Evolutionary conservation across 2,888 invertebrate genomes (phyloP).

Genomic region (Mycalesis mineus): DNA sequence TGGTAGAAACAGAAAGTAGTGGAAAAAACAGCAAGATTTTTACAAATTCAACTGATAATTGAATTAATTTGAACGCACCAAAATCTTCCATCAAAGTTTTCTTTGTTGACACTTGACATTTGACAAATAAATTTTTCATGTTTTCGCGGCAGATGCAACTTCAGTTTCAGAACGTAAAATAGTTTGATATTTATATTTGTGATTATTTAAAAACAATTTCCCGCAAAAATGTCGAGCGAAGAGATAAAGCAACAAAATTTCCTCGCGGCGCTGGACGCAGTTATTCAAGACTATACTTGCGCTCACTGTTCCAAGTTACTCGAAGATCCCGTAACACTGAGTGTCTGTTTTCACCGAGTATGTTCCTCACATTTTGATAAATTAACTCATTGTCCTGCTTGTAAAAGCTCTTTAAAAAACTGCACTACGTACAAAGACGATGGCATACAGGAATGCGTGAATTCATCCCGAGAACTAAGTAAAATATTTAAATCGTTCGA

Average conservation of each 20-base stretch:
- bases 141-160: background rate
- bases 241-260: slow-evolving; percentile 43
- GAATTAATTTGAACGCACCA: too few relatives aligned
- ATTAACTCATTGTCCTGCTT: slow-evolving; percentile 53
- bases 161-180: too few relatives aligned
- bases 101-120: too few relatives aligned
- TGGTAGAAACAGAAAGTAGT: too few relatives aligned
- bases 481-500: slow-evolving; percentile 43
- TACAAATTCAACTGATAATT: too few relatives aligned
- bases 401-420: slow-evolving; percentile 45
- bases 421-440: slow-evolving; percentile 47
- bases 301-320: slow-evolving; percentile 55
- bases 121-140: too few relatives aligned
- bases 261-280: slow-evolving; percentile 52
- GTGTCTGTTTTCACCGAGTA: slow-evolving; percentile 63
- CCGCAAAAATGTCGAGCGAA: slow-evolving; percentile 38
- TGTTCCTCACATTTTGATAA: slow-evolving; percentile 54
- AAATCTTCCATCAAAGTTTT: too few relatives aligned
- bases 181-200: background rate
- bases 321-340: slow-evolving; percentile 59
- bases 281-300: slow-evolving; percentile 57
- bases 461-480: slow-evolving; percentile 47
- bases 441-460: slow-evolving; percentile 43
- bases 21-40: too few relatives aligned
- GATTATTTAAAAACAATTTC: background rate